Percentiles rank a stretch among this genome's conserved stretches.
Conservation (phyloP, 2,888 invertebrate genomes). For the Rhorus exstirpatorius region DNA sequence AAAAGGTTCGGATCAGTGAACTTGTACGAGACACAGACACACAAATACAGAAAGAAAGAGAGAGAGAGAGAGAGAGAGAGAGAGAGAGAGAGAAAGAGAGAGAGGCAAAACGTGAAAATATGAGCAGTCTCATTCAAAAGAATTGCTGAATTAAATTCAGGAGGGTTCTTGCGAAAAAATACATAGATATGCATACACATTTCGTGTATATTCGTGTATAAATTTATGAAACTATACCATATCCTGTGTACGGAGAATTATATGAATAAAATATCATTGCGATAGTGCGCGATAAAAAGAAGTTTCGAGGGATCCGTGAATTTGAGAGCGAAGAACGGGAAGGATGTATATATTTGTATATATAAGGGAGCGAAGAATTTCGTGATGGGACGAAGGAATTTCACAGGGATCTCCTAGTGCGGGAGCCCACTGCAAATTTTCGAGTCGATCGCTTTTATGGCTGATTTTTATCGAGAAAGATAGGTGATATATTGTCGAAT, state of each 20-base stretch:
- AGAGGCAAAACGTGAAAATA: conserved; percentile 17
- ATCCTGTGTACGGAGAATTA: neutral
- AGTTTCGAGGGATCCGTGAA: conserved; percentile 16
- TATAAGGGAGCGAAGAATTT: conserved; percentile 35
- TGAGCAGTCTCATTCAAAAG: conserved; percentile 8
- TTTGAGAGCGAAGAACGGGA: conserved; percentile 25
- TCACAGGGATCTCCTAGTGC: conserved; percentile 36
- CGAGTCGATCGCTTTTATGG: too few relatives aligned
- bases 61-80: neutral
- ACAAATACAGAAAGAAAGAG: neutral
- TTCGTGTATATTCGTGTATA: neutral
- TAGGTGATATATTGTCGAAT: too few relatives aligned
- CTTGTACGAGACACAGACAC: neutral
- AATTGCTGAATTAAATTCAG: conserved; percentile 26
- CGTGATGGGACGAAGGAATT: conserved; percentile 44
- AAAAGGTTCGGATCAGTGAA: conserved; percentile 48
- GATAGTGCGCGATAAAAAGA: conserved; percentile 2
- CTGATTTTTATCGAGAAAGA: too few relatives aligned
- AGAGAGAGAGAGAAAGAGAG: neutral
- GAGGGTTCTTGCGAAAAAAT: conserved; percentile 7
- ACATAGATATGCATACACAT: neutral
- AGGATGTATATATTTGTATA: conserved; percentile 14
- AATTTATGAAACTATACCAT: neutral
- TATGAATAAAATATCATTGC: conserved; percentile 22
- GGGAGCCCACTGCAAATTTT: too few relatives aligned